A percentile compares a stretch with the other conserved stretches of the same genome.
Conservation (phyloP, 2,113 vertebrate species). For the Aptenodytes forsteri region DNA sequence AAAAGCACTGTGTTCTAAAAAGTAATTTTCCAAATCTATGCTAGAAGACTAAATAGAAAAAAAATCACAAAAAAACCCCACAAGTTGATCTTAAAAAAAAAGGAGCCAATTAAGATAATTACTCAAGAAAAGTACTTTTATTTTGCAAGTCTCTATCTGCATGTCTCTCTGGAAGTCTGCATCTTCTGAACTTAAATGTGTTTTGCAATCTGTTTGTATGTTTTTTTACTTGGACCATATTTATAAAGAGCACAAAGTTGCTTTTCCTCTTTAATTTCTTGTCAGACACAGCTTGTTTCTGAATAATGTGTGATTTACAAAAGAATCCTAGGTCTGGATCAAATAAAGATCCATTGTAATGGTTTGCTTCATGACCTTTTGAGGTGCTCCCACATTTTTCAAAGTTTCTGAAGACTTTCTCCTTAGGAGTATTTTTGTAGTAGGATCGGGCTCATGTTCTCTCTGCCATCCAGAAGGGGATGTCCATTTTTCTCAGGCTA, state of each 20-base stretch:
- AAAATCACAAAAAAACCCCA: background rate
- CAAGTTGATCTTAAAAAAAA: background rate
- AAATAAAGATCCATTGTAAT: background rate
- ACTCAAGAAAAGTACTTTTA: background rate
- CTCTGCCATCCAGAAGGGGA: background rate
- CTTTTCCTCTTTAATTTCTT: constrained; percentile 16
- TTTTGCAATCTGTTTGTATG: constrained; percentile 58
- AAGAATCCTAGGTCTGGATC: background rate
- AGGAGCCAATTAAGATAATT: constrained; percentile 47
- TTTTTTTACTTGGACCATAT: background rate
- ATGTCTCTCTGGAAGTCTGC: constrained; percentile 13
- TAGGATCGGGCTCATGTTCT: background rate
- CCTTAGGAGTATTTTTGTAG: background rate
- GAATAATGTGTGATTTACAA: background rate
- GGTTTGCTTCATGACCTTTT: background rate
- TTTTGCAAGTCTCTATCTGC: constrained; percentile 21
- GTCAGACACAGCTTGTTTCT: background rate
- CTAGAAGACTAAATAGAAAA: background rate
- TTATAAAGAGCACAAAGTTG: background rate
- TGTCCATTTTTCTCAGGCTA: background rate
- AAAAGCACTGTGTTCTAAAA: background rate
- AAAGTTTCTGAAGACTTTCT: background rate
- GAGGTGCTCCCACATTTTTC: background rate
- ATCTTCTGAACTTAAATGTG: constrained; percentile 51
- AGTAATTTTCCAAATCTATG: background rate